Percentiles rank a stretch among this genome's conserved stretches.
Conservation (phyloP, 2,888 invertebrate genomes). For the Drosophila bunnanda region DNA sequence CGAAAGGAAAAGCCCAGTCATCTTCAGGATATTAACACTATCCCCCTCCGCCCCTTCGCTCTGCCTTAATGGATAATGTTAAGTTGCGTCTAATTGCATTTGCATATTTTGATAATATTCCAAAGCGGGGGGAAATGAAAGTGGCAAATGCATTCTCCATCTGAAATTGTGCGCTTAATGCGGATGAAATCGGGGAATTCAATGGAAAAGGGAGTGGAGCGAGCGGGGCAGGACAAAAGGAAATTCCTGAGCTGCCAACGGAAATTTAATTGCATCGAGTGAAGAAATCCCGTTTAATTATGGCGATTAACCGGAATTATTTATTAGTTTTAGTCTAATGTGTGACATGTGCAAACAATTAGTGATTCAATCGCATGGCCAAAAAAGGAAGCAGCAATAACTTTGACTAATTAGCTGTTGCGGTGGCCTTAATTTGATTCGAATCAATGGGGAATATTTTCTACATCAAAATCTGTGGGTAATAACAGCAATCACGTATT, state of each 20-base stretch:
- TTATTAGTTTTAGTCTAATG: conserved; percentile 45
- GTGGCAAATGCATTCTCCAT: conserved; percentile 64
- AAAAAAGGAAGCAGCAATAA: conserved; percentile 21
- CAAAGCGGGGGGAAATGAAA: conserved; percentile 63
- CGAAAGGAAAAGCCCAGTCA: conserved; percentile 35
- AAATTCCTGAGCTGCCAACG: conserved; percentile 46
- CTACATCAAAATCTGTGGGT: background rate
- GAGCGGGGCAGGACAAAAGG: conserved; percentile 6
- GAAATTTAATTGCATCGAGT: conserved; percentile 48
- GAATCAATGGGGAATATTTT: conserved; percentile 3
- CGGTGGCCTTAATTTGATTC: conserved; percentile 12
- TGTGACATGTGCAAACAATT: conserved; percentile 51
- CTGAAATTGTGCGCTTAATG: conserved; percentile 24
- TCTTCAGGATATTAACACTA: conserved; percentile 40
- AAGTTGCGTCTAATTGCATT: conserved; percentile 68
- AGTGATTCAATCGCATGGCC: conserved; percentile 33
- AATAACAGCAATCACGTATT: background rate
- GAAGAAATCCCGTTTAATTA: conserved; percentile 41
- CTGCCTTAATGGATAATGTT: conserved; percentile 22
- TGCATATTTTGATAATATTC: conserved; percentile 75
- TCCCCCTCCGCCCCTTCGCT: background rate
- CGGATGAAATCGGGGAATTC: conserved; percentile 31
- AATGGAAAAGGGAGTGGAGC: background rate
- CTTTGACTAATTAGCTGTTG: conserved; percentile 34
- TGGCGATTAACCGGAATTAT: conserved; percentile 39